phyloP scores from a whole-genome alignment of 2,888 invertebrate species.

The Drosophila subsilvestris region DNA sequence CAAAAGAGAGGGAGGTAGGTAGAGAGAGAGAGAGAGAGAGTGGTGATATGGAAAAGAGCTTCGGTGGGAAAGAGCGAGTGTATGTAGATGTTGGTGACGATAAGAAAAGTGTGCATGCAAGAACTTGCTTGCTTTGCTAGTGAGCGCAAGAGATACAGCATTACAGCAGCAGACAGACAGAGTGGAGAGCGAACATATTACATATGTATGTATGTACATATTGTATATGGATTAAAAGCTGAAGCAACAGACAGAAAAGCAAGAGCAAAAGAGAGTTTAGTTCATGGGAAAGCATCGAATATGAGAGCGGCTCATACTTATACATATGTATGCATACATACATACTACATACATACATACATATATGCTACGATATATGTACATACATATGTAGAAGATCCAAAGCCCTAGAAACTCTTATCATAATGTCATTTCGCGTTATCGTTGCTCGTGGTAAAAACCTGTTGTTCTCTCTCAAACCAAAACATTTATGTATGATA shows the following conservation, averaged over 20 bases:
- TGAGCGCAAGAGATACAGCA: slow-evolving; percentile 10
- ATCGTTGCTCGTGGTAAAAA: background rate
- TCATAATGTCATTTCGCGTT: background rate
- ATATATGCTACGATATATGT: too few species aligned
- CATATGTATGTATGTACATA: too few species aligned
- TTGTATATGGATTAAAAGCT: background rate
- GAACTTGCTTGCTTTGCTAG: background rate
- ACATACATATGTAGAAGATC: background rate
- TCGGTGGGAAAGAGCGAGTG: background rate
- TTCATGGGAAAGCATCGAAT: too few species aligned
- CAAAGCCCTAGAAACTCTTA: background rate
- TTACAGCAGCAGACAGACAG: slow-evolving; percentile 1
- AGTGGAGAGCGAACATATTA: slow-evolving; percentile 7
- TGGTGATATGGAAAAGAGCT: slow-evolving; percentile 7
- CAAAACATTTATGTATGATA: too few species aligned
- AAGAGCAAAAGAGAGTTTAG: background rate
- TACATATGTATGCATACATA: too few species aligned
- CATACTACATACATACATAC: too few species aligned
- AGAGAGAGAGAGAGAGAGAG: slow-evolving; percentile 2
- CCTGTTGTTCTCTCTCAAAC: too few species aligned
- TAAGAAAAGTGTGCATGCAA: too few species aligned
- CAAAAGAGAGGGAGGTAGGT: background rate
- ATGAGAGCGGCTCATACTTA: too few species aligned
- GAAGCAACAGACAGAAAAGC: background rate
- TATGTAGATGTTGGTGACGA: too few species aligned